Evolutionary conservation across 2,888 invertebrate species (phyloP).

Genomic region (Sesia bembeciformis): DNA sequence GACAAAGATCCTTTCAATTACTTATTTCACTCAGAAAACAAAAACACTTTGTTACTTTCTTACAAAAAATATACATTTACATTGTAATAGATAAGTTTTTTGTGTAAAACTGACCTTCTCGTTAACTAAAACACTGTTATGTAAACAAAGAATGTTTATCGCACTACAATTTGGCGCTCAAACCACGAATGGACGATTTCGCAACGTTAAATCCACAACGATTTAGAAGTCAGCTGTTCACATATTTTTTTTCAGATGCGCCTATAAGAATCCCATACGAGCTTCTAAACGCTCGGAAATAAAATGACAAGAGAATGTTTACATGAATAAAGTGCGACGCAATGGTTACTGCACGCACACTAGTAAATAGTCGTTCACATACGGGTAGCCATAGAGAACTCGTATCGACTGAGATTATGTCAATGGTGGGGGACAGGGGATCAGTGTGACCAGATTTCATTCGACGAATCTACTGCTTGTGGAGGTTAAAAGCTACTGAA

Average conservation of each 20-base stretch:
- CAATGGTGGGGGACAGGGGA: background rate
- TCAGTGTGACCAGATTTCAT: too few species aligned
- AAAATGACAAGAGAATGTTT: constrained; percentile 62
- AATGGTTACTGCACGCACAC: constrained; percentile 39
- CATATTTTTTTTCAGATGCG: constrained; percentile 38
- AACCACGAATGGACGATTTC: background rate
- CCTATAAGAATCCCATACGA: constrained; percentile 37
- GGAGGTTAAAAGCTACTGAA: too few species aligned
- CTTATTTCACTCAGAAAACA: too few species aligned
- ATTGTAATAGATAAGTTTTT: too few species aligned
- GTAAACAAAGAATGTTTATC: constrained; percentile 9
- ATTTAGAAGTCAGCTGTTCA: constrained; percentile 49
- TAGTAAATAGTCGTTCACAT: constrained; percentile 4
- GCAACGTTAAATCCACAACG: background rate
- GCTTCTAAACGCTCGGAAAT: constrained; percentile 60
- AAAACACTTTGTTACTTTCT: too few species aligned
- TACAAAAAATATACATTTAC: too few species aligned
- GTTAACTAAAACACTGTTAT: constrained; percentile 7
- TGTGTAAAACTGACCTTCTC: too few species aligned
- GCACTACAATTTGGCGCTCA: background rate
- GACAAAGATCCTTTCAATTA: too few species aligned
- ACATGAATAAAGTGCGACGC: constrained; percentile 59
- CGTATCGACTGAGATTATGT: too few species aligned
- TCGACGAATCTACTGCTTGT: too few species aligned
- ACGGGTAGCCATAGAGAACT: too few species aligned